Base-by-base conservation (phyloP, 2,888 invertebrate genomes). In the Capitulum mitella region DNA sequence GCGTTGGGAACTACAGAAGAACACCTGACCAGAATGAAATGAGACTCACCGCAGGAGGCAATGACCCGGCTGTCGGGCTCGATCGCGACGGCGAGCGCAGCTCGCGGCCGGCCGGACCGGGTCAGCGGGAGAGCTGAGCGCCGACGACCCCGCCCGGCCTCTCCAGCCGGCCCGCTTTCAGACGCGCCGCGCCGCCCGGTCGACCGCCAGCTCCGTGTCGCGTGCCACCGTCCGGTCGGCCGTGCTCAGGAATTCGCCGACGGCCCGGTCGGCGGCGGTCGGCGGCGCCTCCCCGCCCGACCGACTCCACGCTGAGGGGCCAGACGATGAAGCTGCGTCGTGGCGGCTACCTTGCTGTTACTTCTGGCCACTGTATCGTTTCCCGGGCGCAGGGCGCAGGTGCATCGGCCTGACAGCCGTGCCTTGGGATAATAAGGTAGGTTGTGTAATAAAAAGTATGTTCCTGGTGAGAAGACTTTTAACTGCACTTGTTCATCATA, bases 21-120 rank as follows among this genome's bases (percentile, higher is more conserved):
- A 70, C 70, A 70, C 70, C 70, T 70, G 70, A 70, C 70, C 70
- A 70, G 70, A 70, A 70, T 70, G 70, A 70, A 70, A 70, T 70
- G 70, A 37, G 70, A 37, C 70, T 70, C 34, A 32, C 70, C 22
- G 70, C 34, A 37, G 70, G 37, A 70, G 70, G 70, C 70, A 70
- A 70, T 70, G 70, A 70, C 70, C 70, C 19, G 70, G 37, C 16
- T 32, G 3, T 32, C 32, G 16, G 32, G n/a, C 61, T 61, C 32
- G 12, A 32, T 32, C 61, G 32, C 3, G 37, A 26, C 22, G n/a
- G 22, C 70, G 22, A 8, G 16, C 19, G 70, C 34, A 32, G 19
- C 37, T 1, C 29, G 26, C 16, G 37, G 37, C 22, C 37, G 37
- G 34, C 26, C 29, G 22, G 32, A 1, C 37, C 37, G 22, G 70